A percentile compares a stretch with the other conserved stretches of the same genome.
These are phyloP conservation scores for Oryzias dopingdopingensis DNA, from an alignment of 2,797 vertebrate genomes.

Conservation along the genomic window DNA sequence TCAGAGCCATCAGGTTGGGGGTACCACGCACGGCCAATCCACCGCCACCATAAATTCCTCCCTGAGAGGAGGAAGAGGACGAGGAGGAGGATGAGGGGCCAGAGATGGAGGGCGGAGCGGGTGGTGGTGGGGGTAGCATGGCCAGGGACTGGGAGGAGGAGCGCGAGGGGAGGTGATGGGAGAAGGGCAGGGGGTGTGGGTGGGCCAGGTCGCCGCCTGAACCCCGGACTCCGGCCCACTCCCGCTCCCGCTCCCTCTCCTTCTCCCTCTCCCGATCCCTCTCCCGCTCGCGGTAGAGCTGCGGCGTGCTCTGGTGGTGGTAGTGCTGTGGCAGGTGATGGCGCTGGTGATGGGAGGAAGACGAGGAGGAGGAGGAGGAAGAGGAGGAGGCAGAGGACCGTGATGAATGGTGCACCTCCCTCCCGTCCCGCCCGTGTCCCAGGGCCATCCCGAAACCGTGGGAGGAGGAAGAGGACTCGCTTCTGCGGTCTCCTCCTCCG, in stretches of 20 bases:
- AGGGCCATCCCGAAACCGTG: constrained; percentile 61
- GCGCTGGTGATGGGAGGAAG: constrained; percentile 73
- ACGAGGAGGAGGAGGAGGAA: constrained; percentile 76
- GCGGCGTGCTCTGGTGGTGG: constrained; percentile 81
- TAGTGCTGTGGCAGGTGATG: constrained; percentile 77
- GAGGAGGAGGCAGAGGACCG: constrained; percentile 78
- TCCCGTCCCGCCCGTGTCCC: constrained; percentile 56
- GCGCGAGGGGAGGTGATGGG: constrained; percentile 81
- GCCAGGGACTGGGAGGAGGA: constrained; percentile 83
- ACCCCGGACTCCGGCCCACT: constrained; percentile 70
- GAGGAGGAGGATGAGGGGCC: constrained; percentile 75
- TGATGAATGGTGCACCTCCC: constrained; percentile 72
- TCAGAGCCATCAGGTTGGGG: constrained; percentile 82
- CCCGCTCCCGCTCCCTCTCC: constrained; percentile 77
- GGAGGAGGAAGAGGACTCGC: constrained; percentile 68
- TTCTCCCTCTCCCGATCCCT: constrained; percentile 71
- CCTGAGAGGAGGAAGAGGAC: constrained; percentile 73
- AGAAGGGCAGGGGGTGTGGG: constrained; percentile 78
- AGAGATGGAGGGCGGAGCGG: constrained; percentile 78
- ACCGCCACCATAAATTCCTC: constrained; percentile 67
- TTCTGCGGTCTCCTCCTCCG: constrained; percentile 58
- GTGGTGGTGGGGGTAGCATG: constrained; percentile 77
- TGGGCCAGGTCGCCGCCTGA: constrained; percentile 74
- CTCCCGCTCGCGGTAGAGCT: constrained; percentile 81
- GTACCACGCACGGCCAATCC: constrained; percentile 74